These are phyloP conservation scores for Drosophila oshimai DNA, from an alignment of 1,140 invertebrate genomes.

Conservation along the genomic window DNA sequence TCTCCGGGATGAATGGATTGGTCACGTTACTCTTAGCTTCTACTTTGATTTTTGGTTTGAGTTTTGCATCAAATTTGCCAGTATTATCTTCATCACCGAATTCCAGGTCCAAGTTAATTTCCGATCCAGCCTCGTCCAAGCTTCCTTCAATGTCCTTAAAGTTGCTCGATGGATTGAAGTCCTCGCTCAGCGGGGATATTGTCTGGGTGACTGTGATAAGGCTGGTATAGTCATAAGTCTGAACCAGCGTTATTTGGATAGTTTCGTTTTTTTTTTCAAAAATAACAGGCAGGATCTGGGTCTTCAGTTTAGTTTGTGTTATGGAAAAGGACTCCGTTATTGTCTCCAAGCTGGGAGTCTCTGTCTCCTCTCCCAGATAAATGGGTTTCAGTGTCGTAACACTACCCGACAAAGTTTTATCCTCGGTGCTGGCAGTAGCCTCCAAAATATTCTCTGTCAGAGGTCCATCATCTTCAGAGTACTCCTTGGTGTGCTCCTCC, in stretches of 20 bases:
- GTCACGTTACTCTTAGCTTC: conserved; percentile 45
- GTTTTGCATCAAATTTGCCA: conserved; percentile 85
- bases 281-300: conserved; percentile 92
- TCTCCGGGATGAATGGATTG: conserved; percentile 6
- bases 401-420: conserved; percentile 88
- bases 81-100: conserved; percentile 91
- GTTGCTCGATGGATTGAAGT: conserved; percentile 84
- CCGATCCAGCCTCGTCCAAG: conserved; percentile 93
- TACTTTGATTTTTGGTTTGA: conserved; percentile 36
- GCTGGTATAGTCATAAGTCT: conserved; percentile 93
- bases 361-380: conserved; percentile 88
- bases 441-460: conserved; percentile 93
- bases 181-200: conserved; percentile 92
- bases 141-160: conserved; percentile 94
- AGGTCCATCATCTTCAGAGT: conserved; percentile 85
- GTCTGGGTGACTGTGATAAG: conserved; percentile 94
- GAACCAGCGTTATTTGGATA: conserved; percentile 90
- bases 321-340: conserved; percentile 95
- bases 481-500: conserved; percentile 84
- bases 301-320: conserved; percentile 92
- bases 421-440: conserved; percentile 89
- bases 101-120: conserved; percentile 92
- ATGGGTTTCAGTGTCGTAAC: conserved; percentile 92
- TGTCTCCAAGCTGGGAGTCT: conserved; percentile 92
- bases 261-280: conserved; percentile 87